These are phyloP conservation scores for Ips typographus DNA, from an alignment of 1,140 invertebrate genomes.

Conservation along the genomic window DNA sequence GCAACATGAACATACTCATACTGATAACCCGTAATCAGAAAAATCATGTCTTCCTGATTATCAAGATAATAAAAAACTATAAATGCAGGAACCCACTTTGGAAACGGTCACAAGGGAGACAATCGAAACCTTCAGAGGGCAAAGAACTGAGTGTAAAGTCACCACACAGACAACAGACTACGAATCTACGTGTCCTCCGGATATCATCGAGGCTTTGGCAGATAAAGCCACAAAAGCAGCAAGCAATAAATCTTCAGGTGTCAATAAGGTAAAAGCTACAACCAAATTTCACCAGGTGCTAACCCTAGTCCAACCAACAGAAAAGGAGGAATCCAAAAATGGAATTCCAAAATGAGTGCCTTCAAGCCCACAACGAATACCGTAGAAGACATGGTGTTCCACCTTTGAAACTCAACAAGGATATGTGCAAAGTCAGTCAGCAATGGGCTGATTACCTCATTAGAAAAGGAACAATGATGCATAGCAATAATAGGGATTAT, in stretches of 20 bases:
- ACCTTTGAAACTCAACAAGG: constrained; percentile 60
- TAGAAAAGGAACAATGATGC: constrained; percentile 55
- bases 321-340: constrained; percentile 40
- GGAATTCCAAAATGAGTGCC: constrained; percentile 53
- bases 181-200: constrained; percentile 43
- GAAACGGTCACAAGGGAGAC: constrained; percentile 64
- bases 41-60: too few relatives aligned
- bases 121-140: constrained; percentile 61
- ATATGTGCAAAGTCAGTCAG: constrained; percentile 62
- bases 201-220: constrained; percentile 43
- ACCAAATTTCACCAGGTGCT: too few relatives aligned
- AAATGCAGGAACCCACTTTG: constrained; percentile 46
- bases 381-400: constrained; percentile 62
- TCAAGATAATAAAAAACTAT: too few relatives aligned
- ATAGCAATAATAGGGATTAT: constrained; percentile 58
- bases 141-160: constrained; percentile 59
- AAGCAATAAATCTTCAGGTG: constrained; percentile 37
- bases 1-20: too few relatives aligned
- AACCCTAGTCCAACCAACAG: constrained; percentile 1
- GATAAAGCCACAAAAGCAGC: constrained; percentile 51
- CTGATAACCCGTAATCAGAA: too few relatives aligned
- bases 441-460: constrained; percentile 66
- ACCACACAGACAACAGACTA: constrained; percentile 60
- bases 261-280: constrained; percentile 5
- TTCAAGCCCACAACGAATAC: constrained; percentile 67